A percentile compares a stretch with the other conserved stretches of the same genome.
These are phyloP conservation scores for Aethina tumida DNA, from an alignment of 1,140 invertebrate genomes.

Conservation along the genomic window DNA sequence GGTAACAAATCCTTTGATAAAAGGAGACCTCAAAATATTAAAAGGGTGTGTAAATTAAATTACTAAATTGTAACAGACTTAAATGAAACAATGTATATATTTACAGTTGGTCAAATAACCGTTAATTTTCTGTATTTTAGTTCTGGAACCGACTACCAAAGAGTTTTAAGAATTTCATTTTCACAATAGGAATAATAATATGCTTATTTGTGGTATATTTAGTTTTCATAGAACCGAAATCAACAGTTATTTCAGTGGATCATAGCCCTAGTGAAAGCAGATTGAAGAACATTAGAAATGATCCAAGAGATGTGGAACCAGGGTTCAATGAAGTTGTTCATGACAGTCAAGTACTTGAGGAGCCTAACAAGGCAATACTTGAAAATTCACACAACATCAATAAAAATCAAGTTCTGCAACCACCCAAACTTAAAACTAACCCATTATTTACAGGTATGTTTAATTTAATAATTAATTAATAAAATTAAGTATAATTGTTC, in stretches of 20 bases:
- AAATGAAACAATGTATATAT: no score
- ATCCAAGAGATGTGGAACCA: constrained; percentile 15
- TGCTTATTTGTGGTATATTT: constrained; percentile 48
- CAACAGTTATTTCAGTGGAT: constrained; percentile 32
- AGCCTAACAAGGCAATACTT: constrained; percentile 23
- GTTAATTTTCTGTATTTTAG: constrained; percentile 45
- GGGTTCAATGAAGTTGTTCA: constrained; percentile 18
- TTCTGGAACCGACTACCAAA: constrained; percentile 77
- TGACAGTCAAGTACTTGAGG: constrained; percentile 29
- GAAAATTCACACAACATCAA: constrained; percentile 21
- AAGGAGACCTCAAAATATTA: no score
- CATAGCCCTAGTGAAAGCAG: constrained; percentile 25
- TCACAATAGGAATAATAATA: constrained; percentile 46
- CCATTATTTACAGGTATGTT: constrained; percentile 16
- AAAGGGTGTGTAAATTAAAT: no score
- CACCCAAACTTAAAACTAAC: constrained; percentile 14
- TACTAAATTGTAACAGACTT: no score
- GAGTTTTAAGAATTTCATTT: constrained; percentile 64
- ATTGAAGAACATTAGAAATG: constrained; percentile 17
- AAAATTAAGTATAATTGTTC: constrained; percentile 3
- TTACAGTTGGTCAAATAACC: no score
- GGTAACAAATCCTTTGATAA: no score
- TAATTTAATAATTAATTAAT: constrained; percentile 1
- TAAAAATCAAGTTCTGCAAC: constrained; percentile 21
- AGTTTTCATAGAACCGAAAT: constrained; percentile 34